Conservation (phyloP, 1,140 invertebrate species). For the Callitettix versicolor region DNA sequence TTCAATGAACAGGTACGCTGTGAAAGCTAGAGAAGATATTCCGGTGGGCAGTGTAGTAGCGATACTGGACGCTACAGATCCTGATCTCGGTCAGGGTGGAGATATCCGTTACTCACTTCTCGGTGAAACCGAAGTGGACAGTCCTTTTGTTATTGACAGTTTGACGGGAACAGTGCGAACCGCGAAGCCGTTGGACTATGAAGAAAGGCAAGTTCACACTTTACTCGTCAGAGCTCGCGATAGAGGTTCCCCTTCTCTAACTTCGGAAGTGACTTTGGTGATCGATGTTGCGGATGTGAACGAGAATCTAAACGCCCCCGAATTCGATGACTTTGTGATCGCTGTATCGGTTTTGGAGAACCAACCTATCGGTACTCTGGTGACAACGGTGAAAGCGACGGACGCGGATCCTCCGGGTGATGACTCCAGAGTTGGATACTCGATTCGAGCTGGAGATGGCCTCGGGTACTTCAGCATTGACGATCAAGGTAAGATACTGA, state of each 20-base stretch:
- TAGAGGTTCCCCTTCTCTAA: slow-evolving; percentile 58
- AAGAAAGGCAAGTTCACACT: slow-evolving; percentile 78
- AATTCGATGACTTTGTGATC: slow-evolving; percentile 72
- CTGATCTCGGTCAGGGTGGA: slow-evolving; percentile 72
- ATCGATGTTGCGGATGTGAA: slow-evolving; percentile 90
- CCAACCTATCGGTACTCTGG: slow-evolving; percentile 56
- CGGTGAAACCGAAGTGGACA: slow-evolving; percentile 40
- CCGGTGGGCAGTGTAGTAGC: slow-evolving; percentile 78
- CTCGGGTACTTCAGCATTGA: slow-evolving; percentile 86
- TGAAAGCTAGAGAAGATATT: slow-evolving; percentile 83
- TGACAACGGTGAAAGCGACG: slow-evolving; percentile 63
- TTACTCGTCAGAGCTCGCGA: slow-evolving; percentile 74
- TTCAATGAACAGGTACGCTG: slow-evolving; percentile 56
- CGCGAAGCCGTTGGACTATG: slow-evolving; percentile 66
- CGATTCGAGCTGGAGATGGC: slow-evolving; percentile 78
- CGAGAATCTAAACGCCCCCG: slow-evolving; percentile 75
- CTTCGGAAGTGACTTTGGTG: slow-evolving; percentile 61
- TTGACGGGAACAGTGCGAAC: slow-evolving; percentile 76
- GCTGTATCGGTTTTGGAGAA: slow-evolving; percentile 62
- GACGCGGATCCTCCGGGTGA: slow-evolving; percentile 68
- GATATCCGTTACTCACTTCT: slow-evolving; percentile 62
- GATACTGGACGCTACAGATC: slow-evolving; percentile 74
- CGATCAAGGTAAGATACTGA: slow-evolving; percentile 58
- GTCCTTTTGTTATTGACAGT: slow-evolving; percentile 61
- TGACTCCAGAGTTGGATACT: slow-evolving; percentile 74